These are phyloP conservation scores for Achroia grisella DNA, from an alignment of 1,140 invertebrate species.

Conservation along the genomic window DNA sequence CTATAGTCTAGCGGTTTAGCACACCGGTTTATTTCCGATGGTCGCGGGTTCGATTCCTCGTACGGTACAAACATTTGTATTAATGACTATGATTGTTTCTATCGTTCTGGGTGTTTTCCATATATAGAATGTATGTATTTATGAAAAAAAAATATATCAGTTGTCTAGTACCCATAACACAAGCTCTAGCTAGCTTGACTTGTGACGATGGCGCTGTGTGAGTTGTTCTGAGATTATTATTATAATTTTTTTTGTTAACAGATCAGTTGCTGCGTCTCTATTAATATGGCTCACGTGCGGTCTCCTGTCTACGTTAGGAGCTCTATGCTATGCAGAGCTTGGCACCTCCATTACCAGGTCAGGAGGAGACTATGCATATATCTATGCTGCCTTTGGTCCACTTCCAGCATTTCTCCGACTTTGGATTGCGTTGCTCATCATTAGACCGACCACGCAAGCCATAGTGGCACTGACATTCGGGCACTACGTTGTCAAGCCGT, in stretches of 20 bases:
- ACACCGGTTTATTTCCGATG: too few species aligned
- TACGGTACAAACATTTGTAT: too few species aligned
- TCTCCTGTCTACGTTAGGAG: constrained; percentile 83
- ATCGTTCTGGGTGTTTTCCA: too few species aligned
- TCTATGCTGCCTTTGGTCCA: constrained; percentile 90
- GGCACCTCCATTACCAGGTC: constrained; percentile 87
- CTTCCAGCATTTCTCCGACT: constrained; percentile 89
- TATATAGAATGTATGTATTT: too few species aligned
- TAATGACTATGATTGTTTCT: too few species aligned
- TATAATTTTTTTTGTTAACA: constrained; percentile 24
- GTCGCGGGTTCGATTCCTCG: too few species aligned
- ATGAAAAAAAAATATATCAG: too few species aligned
- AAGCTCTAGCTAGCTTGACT: too few species aligned
- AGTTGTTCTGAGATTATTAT: too few species aligned
- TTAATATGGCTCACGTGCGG: constrained; percentile 85
- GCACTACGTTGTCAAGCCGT: constrained; percentile 86
- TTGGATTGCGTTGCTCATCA: constrained; percentile 91
- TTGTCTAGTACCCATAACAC: too few species aligned
- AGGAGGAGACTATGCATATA: constrained; percentile 92
- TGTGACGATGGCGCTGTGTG: too few species aligned
- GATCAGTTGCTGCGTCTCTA: constrained; percentile 80
- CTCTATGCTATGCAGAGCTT: constrained; percentile 90
- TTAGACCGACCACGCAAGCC: constrained; percentile 87
- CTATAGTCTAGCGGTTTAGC: too few species aligned
- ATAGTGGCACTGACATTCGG: constrained; percentile 89